Percentiles rank a stretch among this genome's conserved stretches.
Evolutionary conservation across 2,113 vertebrate species (phyloP).

Genomic region (Symphodus melops): DNA sequence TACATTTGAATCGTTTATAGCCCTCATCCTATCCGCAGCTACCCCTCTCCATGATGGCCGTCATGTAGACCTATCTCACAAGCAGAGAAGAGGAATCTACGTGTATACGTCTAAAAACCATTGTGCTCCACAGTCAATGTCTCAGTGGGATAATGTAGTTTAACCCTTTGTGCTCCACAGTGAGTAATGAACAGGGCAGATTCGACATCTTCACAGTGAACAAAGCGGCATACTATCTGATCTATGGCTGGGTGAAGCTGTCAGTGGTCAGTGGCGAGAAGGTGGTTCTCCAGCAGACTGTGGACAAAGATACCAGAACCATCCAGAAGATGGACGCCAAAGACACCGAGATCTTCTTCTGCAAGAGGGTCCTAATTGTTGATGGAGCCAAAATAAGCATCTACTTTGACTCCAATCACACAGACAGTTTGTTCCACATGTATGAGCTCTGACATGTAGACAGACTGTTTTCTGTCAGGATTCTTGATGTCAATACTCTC

Average conservation of each 20-base stretch:
- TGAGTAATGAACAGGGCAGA: fast-evolving
- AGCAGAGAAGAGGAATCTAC: too few species aligned
- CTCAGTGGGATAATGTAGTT: not conserved
- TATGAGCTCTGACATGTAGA: not conserved
- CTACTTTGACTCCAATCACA: not conserved
- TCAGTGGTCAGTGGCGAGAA: fast-evolving
- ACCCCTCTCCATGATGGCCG: too few species aligned
- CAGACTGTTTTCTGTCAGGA: not conserved
- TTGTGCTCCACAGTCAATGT: not conserved
- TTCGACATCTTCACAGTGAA: constrained; percentile 46
- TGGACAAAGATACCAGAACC: fast-evolving
- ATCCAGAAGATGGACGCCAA: not conserved
- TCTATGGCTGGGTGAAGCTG: constrained; percentile 50
- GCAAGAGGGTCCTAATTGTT: not conserved
- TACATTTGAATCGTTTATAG: too few species aligned
- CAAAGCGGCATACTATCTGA: not conserved
- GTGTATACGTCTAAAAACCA: too few species aligned
- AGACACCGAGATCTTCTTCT: not conserved
- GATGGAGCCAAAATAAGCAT: not conserved
- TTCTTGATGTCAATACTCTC: not conserved
- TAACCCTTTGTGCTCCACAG: constrained; percentile 20
- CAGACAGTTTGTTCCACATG: not conserved
- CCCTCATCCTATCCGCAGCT: too few species aligned
- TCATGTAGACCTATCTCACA: too few species aligned
- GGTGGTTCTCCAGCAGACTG: fast-evolving